These are phyloP conservation scores for Pagetopsis macropterus DNA, from an alignment of 2,797 vertebrate species.

Conservation along the genomic window DNA sequence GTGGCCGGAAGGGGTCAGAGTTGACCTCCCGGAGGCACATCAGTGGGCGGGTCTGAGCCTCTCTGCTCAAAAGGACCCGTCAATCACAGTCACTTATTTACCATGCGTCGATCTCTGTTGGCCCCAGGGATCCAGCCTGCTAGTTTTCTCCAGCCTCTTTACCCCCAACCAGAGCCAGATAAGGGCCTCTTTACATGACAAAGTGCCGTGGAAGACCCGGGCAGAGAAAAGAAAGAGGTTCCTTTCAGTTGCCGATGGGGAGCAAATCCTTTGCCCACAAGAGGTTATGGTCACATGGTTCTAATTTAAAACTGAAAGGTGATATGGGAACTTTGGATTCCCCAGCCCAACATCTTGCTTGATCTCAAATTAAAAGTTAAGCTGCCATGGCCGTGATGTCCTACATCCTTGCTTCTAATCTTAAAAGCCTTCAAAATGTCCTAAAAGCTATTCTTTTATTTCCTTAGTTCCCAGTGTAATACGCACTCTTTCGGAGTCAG, in stretches of 20 bases:
- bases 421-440: slow-evolving; percentile 31
- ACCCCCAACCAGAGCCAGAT: slow-evolving; percentile 72
- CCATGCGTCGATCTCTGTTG: slow-evolving; percentile 65
- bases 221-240: slow-evolving; percentile 67
- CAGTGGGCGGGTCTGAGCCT: slow-evolving; percentile 65
- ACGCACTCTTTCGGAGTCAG: slow-evolving; percentile 16
- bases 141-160: slow-evolving; percentile 62
- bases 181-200: slow-evolving; percentile 86
- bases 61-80: slow-evolving; percentile 73
- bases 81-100: slow-evolving; percentile 83
- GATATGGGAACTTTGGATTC: slow-evolving; percentile 53
- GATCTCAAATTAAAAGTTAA: slow-evolving; percentile 18
- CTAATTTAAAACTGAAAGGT: slow-evolving; percentile 70
- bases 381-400: slow-evolving; percentile 2
- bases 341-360: slow-evolving; percentile 21
- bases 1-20: slow-evolving; percentile 79
- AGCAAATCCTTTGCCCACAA: slow-evolving; percentile 68
- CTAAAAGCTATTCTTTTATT: slow-evolving; percentile 10
- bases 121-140: slow-evolving; percentile 66
- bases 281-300: slow-evolving; percentile 71
- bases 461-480: slow-evolving; percentile 19
- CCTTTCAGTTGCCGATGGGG: slow-evolving; percentile 70
- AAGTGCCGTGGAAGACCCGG: slow-evolving; percentile 78
- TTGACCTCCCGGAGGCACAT: slow-evolving; percentile 74
- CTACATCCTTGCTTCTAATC: slow-evolving; percentile 18